Conservation (phyloP, 2,888 invertebrate species). For the Cataglyphis albicans region DNA sequence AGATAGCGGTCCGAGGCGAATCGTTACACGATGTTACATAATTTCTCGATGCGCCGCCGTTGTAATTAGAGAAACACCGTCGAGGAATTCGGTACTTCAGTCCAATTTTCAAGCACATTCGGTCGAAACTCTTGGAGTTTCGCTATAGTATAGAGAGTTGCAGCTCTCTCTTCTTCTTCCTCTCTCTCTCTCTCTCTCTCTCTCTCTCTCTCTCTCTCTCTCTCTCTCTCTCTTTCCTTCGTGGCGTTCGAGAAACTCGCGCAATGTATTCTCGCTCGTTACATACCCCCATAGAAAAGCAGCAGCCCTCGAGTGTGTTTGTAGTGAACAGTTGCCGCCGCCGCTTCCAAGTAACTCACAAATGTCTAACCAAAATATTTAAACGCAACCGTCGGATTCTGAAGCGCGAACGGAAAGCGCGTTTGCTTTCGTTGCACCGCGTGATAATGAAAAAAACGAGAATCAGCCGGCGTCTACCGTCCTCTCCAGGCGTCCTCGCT, state of each 20-base stretch:
- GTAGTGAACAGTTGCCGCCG: constrained; percentile 63
- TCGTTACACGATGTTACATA: constrained; percentile 17
- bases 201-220: not conserved
- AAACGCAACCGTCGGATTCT: constrained; percentile 78
- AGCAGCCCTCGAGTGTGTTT: constrained; percentile 66
- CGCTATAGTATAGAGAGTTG: constrained; percentile 16
- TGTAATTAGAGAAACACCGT: constrained; percentile 50
- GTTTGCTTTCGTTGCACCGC: constrained; percentile 77
- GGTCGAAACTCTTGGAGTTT: constrained; percentile 39
- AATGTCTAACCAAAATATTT: constrained; percentile 82
- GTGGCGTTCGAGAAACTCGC: constrained; percentile 58
- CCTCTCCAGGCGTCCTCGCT: constrained; percentile 37
- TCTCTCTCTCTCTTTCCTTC: constrained; percentile 11
- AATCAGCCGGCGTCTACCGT: constrained; percentile 61
- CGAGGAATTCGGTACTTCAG: constrained; percentile 49
- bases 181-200: constrained; percentile 3
- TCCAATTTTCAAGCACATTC: constrained; percentile 53
- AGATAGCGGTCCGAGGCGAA: not conserved
- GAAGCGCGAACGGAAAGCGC: constrained; percentile 61
- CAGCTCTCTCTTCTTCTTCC: constrained; percentile 1
- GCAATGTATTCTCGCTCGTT: constrained; percentile 66
- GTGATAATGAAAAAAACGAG: constrained; percentile 71
- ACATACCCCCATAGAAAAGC: constrained; percentile 64
- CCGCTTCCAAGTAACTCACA: constrained; percentile 75
- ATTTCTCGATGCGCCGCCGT: constrained; percentile 45